Conservation (phyloP, 1,140 invertebrate genomes). For the Paralvinella palmiformis region DNA sequence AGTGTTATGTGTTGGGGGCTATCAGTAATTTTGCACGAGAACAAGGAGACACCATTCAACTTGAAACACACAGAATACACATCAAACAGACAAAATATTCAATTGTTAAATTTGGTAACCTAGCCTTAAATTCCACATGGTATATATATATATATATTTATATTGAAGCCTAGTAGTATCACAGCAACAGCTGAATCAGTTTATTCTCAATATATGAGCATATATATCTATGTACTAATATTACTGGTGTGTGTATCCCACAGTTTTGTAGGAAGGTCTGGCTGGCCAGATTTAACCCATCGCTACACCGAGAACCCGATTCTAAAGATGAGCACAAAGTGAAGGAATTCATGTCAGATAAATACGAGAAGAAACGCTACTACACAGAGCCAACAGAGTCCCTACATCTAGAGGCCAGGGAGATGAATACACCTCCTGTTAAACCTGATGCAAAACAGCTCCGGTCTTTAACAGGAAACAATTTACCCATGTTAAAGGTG, state of each 20-base stretch:
- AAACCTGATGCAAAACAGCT: conserved; percentile 9
- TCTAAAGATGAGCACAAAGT: conserved; percentile 81
- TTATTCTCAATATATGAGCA: no score
- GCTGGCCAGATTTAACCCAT: conserved; percentile 73
- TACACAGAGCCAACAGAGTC: conserved; percentile 46
- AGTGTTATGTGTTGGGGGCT: no score
- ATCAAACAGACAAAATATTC: no score
- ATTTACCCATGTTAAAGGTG: conserved; percentile 18
- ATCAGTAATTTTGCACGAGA: no score
- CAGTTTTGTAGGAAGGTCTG: conserved; percentile 80
- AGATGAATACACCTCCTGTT: conserved; percentile 26
- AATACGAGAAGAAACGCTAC: conserved; percentile 83
- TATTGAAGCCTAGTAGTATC: no score
- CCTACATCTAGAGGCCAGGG: conserved; percentile 41
- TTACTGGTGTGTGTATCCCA: not conserved
- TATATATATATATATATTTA: no score
- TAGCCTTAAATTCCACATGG: no score
- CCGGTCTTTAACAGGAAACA: conserved; percentile 29
- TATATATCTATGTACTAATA: no score
- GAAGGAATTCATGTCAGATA: conserved; percentile 84
- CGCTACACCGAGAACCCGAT: conserved; percentile 46
- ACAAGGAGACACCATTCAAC: no score
- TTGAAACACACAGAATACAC: no score
- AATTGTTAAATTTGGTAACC: no score
- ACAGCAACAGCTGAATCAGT: no score